A percentile compares a stretch with the other conserved stretches of the same genome.
phyloP scores from a whole-genome alignment of 2,888 invertebrate species.

The Megamerina dolium region DNA sequence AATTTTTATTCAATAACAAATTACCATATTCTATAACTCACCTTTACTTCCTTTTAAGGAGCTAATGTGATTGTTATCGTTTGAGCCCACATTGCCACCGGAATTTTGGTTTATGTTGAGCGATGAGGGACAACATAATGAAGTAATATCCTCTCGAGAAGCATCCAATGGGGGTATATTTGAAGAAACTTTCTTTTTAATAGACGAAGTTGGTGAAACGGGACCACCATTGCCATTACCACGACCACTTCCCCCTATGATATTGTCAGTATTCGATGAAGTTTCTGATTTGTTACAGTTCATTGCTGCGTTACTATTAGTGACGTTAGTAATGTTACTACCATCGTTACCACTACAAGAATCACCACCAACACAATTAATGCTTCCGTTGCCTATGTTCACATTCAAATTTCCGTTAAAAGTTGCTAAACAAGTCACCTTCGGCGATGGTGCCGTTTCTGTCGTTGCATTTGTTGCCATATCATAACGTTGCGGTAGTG shows the following conservation, averaged over 20 bases:
- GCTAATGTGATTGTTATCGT: slow-evolving; percentile 28
- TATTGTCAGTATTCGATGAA: slow-evolving; percentile 20
- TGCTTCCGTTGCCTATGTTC: slow-evolving; percentile 30
- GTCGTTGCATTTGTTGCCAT: slow-evolving; percentile 12
- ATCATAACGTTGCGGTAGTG: slow-evolving; percentile 9
- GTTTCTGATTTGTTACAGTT: slow-evolving; percentile 17
- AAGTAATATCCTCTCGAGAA: slow-evolving; percentile 41
- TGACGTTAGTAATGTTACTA: slow-evolving; percentile 27
- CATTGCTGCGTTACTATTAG: slow-evolving; percentile 22
- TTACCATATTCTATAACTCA: slow-evolving; percentile 16
- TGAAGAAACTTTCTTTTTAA: slow-evolving; percentile 20
- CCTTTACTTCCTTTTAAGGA: slow-evolving; percentile 41
- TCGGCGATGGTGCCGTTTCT: slow-evolving; percentile 1
- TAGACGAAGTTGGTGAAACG: slow-evolving; percentile 13
- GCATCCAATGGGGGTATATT: slow-evolving; percentile 35
- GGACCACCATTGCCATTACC: too few relatives aligned
- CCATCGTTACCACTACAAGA: slow-evolving; percentile 12
- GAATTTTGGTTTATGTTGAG: slow-evolving; percentile 25
- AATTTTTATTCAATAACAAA: too few relatives aligned
- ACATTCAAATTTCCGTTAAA: slow-evolving; percentile 45
- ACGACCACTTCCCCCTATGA: slow-evolving; percentile 16
- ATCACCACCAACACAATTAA: slow-evolving; percentile 23
- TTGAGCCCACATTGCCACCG: slow-evolving; percentile 15
- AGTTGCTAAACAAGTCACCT: slow-evolving; percentile 37
- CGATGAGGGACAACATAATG: slow-evolving; percentile 38